Conservation (phyloP, 64 coral and sea anemone genomes). For the Catalaphyllia jardinei region DNA sequence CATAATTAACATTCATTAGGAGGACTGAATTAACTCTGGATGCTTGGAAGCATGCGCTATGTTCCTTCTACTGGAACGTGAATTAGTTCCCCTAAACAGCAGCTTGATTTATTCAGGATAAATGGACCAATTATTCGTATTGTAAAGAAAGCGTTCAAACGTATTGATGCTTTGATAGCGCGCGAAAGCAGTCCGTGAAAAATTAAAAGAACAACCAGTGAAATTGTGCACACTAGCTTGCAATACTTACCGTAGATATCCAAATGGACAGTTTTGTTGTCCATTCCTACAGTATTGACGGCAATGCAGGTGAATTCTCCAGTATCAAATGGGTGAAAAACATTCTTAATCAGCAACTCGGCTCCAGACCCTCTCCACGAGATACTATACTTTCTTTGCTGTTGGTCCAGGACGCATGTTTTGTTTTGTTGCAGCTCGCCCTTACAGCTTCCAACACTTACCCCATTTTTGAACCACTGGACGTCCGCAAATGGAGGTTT, state of each 20-base stretch:
- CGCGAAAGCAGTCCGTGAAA: too few species aligned
- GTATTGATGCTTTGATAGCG: too few species aligned
- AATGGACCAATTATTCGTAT: too few species aligned
- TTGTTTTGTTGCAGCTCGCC: background rate
- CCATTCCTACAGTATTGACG: slow-evolving; percentile 13
- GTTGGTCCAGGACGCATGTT: background rate
- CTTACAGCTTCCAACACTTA: slow-evolving; percentile 5
- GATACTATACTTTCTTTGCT: slow-evolving; percentile 8
- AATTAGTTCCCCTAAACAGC: too few species aligned
- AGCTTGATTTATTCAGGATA: too few species aligned
- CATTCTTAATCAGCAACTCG: slow-evolving; percentile 39
- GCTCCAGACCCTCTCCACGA: slow-evolving; percentile 5
- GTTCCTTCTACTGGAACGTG: too few species aligned
- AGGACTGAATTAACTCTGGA: too few species aligned
- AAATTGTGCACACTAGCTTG: too few species aligned
- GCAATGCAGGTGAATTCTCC: slow-evolving; percentile 48
- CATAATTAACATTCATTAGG: too few species aligned
- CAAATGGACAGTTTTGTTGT: slow-evolving; percentile 12
- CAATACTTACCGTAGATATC: slow-evolving; percentile 40
- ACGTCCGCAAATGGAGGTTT: slow-evolving; percentile 17
- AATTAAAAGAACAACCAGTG: too few species aligned
- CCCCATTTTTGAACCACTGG: slow-evolving; percentile 42
- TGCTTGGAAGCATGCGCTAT: too few species aligned
- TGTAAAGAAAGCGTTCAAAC: too few species aligned
- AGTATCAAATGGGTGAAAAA: slow-evolving; percentile 34